Percentiles rank a stretch among this genome's conserved stretches.
Conservation (phyloP, 2,888 invertebrate species). For the Plagodis pulveraria region DNA sequence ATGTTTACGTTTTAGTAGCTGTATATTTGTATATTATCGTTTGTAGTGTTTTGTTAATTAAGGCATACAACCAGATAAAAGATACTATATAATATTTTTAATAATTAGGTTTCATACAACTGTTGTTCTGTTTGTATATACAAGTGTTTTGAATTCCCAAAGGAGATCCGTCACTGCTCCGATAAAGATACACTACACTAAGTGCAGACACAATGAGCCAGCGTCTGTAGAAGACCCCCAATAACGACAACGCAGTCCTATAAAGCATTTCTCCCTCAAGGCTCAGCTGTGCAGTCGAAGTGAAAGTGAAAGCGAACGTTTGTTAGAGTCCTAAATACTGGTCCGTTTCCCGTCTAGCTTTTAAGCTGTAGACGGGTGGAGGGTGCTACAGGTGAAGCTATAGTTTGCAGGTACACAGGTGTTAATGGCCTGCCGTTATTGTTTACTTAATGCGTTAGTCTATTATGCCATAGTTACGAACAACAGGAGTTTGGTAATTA, state of each 20-base stretch:
- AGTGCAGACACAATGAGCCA: slow-evolving; percentile 24
- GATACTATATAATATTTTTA: no score
- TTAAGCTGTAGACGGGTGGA: slow-evolving; percentile 5
- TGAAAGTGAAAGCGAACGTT: slow-evolving; percentile 65
- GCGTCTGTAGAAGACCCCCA: slow-evolving; percentile 11
- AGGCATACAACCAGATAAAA: no score
- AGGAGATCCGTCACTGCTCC: not conserved
- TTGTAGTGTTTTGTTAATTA: no score
- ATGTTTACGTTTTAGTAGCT: no score
- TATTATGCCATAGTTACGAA: not conserved
- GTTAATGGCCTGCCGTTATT: slow-evolving; percentile 15
- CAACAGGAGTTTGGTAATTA: not conserved
- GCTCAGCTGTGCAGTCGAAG: slow-evolving; percentile 62
- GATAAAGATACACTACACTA: slow-evolving; percentile 21
- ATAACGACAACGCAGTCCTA: slow-evolving; percentile 39
- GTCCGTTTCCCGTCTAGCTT: slow-evolving; percentile 23
- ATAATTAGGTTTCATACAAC: no score
- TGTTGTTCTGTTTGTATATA: no score
- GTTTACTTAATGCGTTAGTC: not conserved
- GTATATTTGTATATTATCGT: no score
- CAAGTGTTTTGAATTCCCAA: not conserved
- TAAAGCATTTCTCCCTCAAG: slow-evolving; percentile 56
- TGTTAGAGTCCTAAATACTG: slow-evolving; percentile 43
- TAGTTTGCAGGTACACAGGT: slow-evolving; percentile 18
- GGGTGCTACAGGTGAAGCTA: slow-evolving; percentile 14